phyloP scores from a whole-genome alignment of 2,888 invertebrate genomes.

The Dicroscelio sp. region DNA sequence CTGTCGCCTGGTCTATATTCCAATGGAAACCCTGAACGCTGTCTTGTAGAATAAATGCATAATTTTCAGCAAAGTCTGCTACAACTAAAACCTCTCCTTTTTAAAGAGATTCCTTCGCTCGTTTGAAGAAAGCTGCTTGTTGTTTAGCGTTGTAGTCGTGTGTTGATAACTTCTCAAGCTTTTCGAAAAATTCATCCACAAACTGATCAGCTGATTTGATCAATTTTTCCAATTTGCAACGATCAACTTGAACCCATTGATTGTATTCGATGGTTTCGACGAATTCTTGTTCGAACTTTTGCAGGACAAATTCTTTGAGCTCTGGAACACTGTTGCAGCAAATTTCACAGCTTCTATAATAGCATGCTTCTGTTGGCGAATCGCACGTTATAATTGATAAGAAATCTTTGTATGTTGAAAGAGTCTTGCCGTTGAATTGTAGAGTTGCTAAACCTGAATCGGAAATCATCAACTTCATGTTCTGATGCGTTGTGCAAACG shows the following conservation, averaged over 20 bases:
- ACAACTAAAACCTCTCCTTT: not conserved
- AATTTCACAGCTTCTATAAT: slow-evolving; percentile 45
- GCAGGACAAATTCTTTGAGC: not conserved
- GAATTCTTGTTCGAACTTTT: not conserved
- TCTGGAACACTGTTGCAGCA: not conserved
- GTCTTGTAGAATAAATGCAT: not conserved
- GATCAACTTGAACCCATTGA: not conserved
- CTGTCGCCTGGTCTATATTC: not conserved
- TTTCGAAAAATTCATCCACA: not conserved
- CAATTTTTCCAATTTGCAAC: not conserved
- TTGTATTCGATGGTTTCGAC: not conserved
- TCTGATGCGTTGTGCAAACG: slow-evolving; percentile 73
- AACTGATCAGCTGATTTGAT: not conserved
- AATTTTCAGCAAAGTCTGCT: not conserved
- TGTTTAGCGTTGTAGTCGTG: not conserved
- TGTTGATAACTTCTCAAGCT: not conserved
- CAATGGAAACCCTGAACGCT: not conserved
- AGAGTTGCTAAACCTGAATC: slow-evolving; percentile 2
- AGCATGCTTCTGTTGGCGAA: slow-evolving; percentile 21
- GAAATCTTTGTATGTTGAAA: slow-evolving; percentile 34
- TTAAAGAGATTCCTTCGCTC: not conserved
- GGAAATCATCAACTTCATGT: slow-evolving; percentile 55
- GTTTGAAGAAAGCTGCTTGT: not conserved
- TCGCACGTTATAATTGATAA: slow-evolving; percentile 1
- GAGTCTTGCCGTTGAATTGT: not conserved